Evolutionary conservation across 2,113 vertebrate species (phyloP), one percentile per base, ranked within the genome.

Genomic region (Mionectes macconnelli): DNA sequence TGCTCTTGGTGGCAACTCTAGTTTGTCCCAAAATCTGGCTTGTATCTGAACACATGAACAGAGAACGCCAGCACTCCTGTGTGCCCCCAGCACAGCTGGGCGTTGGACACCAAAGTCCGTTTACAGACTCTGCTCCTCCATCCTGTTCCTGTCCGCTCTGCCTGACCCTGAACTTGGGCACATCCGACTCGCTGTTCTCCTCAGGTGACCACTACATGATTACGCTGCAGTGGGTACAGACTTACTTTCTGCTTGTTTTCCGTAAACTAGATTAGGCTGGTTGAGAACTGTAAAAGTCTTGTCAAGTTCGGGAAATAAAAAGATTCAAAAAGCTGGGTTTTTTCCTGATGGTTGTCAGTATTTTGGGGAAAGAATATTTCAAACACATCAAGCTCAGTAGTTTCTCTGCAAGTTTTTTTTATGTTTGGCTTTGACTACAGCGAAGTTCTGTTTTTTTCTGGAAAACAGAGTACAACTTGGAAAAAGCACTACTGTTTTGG

Each of bases 221-320:
- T 47, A 14, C 49, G 5, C 52, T 70, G 33, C 35, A 55, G 57
- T 21, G 40, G 55, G 76, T 25, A 5, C 44, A 63, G 60, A 22
- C 24, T 35, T 37, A 14, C 3, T 2, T 83, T 87, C 69, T 89
- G 40, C 62, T 68, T 67, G 14, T n/a, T 52, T 74, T 60, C 49
- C 69, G 0, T 86, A 12, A 81, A 11, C 37, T 53, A 56, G 64
- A 19, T 80, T 44, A 81, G 80, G 17, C 60, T 88, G 69, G 30
- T 63, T 72, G 49, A 84, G 45, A 73, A 78, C 70, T 90, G 62
- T 72, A 6, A 73, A 72, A 70, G 40, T 92, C 52, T 92, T 92
- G 35, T 87, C 81, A 77, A 86, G 12, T 87, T 80, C 37, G 55
- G 64, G 52, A 94, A 94, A 93, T 96, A 94, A 93, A 93, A 75